A percentile compares a stretch with the other conserved stretches of the same genome.
phyloP scores from a whole-genome alignment of 1,140 invertebrate species.

The Oncopeltus fasciatus region DNA sequence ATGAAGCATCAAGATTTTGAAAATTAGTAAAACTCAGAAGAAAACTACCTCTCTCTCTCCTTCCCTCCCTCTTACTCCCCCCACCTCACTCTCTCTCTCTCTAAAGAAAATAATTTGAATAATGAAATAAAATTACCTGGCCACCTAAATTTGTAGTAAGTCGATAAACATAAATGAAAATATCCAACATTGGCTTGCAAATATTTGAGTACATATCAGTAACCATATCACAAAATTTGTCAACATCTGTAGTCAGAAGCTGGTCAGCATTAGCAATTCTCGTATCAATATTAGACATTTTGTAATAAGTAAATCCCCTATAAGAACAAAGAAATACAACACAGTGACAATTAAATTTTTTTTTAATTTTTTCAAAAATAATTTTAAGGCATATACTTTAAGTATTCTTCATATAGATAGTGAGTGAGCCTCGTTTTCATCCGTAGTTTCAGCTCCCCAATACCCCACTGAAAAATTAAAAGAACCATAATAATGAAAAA shows the following conservation, averaged over 20 bases:
- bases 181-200: constrained; percentile 91
- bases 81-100: too few relatives aligned
- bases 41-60: too few relatives aligned
- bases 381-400: constrained; percentile 45
- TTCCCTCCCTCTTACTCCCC: too few relatives aligned
- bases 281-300: constrained; percentile 90
- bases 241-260: constrained; percentile 87
- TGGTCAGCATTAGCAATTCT: constrained; percentile 93
- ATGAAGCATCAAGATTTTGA: too few relatives aligned
- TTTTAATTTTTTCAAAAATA: not conserved
- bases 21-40: too few relatives aligned
- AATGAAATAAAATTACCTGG: constrained; percentile 35
- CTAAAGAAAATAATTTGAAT: too few relatives aligned
- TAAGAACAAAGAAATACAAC: constrained; percentile 27
- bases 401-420: constrained; percentile 78
- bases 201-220: constrained; percentile 93
- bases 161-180: constrained; percentile 82
- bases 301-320: constrained; percentile 91
- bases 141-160: constrained; percentile 72
- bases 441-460: constrained; percentile 82
- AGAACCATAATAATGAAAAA: not conserved
- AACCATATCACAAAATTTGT: constrained; percentile 90
- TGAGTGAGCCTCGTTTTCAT: constrained; percentile 78
- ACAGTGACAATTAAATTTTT: not conserved
- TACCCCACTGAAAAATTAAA: constrained; percentile 48